phyloP scores from a whole-genome alignment of 2,888 invertebrate species.

The Yponomeuta cagnagella region DNA sequence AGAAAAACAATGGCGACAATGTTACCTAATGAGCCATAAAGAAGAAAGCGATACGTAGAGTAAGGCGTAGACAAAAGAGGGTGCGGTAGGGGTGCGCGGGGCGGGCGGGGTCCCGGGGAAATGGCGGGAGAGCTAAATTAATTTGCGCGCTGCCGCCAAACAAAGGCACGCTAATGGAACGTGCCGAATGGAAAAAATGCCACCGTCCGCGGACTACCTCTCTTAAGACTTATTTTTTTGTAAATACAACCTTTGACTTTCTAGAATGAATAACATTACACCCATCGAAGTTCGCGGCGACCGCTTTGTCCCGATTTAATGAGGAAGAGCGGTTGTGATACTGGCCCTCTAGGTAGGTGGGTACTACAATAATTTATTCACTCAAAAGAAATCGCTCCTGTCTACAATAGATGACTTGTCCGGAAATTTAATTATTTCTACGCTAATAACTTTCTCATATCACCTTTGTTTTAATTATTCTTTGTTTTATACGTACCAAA shows the following conservation, averaged over 20 bases:
- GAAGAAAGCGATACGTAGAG: conserved; percentile 76
- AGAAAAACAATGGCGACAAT: conserved; percentile 73
- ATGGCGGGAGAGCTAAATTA: conserved; percentile 76
- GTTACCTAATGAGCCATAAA: conserved; percentile 76
- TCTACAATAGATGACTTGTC: background rate
- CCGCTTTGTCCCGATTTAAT: conserved; percentile 66
- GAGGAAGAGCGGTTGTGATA: conserved; percentile 59
- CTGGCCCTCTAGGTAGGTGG: conserved; percentile 31
- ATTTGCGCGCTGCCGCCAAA: conserved; percentile 76
- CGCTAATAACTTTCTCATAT: conserved; percentile 14
- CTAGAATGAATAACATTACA: conserved; percentile 74
- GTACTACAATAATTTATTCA: conserved; percentile 49
- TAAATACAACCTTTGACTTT: conserved; percentile 75
- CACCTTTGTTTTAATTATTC: conserved; percentile 50
- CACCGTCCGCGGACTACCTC: conserved; percentile 74
- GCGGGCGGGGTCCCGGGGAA: conserved; percentile 45
- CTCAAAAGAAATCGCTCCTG: conserved; percentile 42
- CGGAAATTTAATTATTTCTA: background rate
- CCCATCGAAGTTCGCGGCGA: conserved; percentile 59
- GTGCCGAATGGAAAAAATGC: conserved; percentile 77
- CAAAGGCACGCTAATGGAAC: conserved; percentile 77
- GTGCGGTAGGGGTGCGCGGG: conserved; percentile 48
- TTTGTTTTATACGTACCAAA: conserved; percentile 20
- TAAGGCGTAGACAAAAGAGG: conserved; percentile 74
- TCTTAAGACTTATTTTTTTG: conserved; percentile 69